Percentiles rank a stretch among this genome's conserved stretches.
Evolutionary conservation across 1,140 invertebrate species (phyloP).

Genomic region (Calosoma granatense): DNA sequence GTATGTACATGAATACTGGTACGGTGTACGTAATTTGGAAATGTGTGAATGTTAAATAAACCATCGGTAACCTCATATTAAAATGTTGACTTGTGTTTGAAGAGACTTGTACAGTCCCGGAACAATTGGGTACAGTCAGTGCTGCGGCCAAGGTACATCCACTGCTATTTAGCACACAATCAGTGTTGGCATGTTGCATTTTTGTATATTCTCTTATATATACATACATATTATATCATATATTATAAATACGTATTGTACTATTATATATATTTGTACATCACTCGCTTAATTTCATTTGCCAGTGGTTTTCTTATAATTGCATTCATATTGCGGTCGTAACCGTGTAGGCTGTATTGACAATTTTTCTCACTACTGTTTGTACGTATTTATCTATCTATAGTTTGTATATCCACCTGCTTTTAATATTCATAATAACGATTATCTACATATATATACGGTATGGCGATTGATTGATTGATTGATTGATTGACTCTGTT

Average conservation of each 20-base stretch:
- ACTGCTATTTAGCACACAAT: constrained; percentile 7
- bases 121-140: constrained; percentile 7
- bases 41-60: constrained; percentile 1
- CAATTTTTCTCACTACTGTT: not conserved
- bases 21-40: constrained; percentile 2
- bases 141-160: constrained; percentile 5
- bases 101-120: constrained; percentile 6
- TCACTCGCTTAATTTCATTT: constrained; percentile 35
- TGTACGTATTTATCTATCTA: not conserved
- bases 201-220: constrained; percentile 8
- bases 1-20: too few species aligned
- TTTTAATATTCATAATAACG: not conserved
- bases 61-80: constrained; percentile 1
- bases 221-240: not conserved
- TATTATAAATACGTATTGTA: not conserved
- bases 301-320: constrained; percentile 27
- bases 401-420: not conserved
- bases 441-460: too few species aligned
- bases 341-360: constrained; percentile 8
- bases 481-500: not conserved
- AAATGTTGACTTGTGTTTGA: constrained; percentile 9
- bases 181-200: constrained; percentile 8
- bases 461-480: not conserved
- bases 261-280: constrained; percentile 10
- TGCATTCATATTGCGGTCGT: constrained; percentile 4